Percentiles rank a stretch among this genome's conserved stretches.
Evolutionary conservation across 2,113 vertebrate genomes (phyloP).

Genomic region (Larimichthys polyactis): DNA sequence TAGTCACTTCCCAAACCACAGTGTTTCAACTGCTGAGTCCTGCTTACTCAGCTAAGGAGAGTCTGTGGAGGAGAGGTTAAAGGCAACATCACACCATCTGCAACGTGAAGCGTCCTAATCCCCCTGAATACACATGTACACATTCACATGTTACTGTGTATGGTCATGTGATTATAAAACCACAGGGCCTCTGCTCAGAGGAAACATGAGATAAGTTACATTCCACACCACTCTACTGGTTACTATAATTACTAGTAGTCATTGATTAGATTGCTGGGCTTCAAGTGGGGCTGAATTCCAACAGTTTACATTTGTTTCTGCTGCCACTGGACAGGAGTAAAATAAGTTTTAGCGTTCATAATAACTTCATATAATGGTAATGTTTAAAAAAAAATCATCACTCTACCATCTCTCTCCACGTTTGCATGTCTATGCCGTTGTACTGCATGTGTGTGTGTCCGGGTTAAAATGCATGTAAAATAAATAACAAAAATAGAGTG

Average conservation of each 20-base stretch:
- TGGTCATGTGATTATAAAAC: neutral
- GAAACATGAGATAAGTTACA: conserved; percentile 8
- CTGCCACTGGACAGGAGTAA: neutral
- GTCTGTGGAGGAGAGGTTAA: neutral
- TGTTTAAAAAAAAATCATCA: too few species aligned
- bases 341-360: neutral
- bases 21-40: conserved; percentile 23
- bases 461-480: too few species aligned
- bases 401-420: too few species aligned
- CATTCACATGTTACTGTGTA: neutral
- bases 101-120: neutral
- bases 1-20: conserved; percentile 26
- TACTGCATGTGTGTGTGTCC: too few species aligned
- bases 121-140: neutral
- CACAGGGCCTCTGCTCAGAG: neutral
- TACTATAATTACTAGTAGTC: neutral
- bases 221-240: conserved; percentile 9
- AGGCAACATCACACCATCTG: neutral
- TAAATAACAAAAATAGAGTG: too few species aligned
- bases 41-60: conserved; percentile 18
- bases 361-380: neutral
- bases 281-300: neutral
- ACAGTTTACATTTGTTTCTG: neutral
- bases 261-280: neutral
- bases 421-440: too few species aligned